phyloP scores from a whole-genome alignment of 2,113 vertebrate species.

The Dinomys branickii region DNA sequence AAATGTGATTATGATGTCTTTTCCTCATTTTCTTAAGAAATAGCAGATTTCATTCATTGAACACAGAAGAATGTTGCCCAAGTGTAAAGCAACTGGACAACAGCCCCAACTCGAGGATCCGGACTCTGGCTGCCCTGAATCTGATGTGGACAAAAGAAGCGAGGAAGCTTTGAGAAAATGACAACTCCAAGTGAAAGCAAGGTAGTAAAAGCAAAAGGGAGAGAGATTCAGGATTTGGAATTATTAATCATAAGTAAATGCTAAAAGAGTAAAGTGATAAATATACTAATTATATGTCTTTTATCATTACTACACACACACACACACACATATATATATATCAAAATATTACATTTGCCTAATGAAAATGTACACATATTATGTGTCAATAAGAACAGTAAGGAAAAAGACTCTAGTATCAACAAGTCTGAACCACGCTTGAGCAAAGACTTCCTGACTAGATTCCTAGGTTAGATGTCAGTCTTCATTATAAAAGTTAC shows the following conservation, averaged over 20 bases:
- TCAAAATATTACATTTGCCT: not conserved
- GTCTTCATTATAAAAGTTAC: not conserved
- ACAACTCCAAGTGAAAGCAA: not conserved
- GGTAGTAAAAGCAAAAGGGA: not conserved
- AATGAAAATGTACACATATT: not conserved
- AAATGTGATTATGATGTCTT: not conserved
- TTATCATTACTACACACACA: not conserved
- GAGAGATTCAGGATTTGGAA: not conserved
- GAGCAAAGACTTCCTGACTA: not conserved
- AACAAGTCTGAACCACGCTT: not conserved
- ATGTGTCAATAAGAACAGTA: not conserved
- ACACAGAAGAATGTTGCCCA: not conserved
- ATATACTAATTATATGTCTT: not conserved
- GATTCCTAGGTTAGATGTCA: not conserved
- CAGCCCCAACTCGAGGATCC: not conserved
- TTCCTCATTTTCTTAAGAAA: not conserved
- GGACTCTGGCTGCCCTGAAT: not conserved
- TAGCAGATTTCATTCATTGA: not conserved
- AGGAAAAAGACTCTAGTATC: not conserved
- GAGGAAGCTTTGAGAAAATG: not conserved
- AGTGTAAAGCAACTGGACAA: not conserved
- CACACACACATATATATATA: not conserved
- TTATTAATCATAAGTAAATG: not conserved
- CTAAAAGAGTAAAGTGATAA: not conserved
- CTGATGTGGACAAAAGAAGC: not conserved